These are phyloP conservation scores for Aphelenchoides besseyi DNA, from an alignment of 1,140 invertebrate genomes.

Conservation along the genomic window DNA sequence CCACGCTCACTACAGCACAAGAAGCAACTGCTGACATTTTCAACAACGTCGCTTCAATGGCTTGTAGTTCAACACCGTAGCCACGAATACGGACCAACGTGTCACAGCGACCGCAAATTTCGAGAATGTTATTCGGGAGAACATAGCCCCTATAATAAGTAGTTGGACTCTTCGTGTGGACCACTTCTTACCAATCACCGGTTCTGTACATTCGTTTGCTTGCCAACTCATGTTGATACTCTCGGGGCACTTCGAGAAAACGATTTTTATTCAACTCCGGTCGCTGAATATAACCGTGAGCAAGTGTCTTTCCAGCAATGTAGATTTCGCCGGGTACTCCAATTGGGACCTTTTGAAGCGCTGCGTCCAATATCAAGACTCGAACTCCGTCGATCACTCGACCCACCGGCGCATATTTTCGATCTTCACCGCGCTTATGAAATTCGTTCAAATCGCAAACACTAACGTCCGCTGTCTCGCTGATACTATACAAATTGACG, in stretches of 20 bases:
- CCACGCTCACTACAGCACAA: constrained; percentile 65
- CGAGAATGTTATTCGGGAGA: constrained; percentile 65
- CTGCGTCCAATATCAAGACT: constrained; percentile 64
- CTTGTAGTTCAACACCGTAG: constrained; percentile 68
- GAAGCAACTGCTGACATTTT: constrained; percentile 64
- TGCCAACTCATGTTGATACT: constrained; percentile 49
- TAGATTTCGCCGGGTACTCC: constrained; percentile 66
- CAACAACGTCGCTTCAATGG: constrained; percentile 66
- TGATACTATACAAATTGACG: constrained; percentile 63
- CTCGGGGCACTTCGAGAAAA: constrained; percentile 63
- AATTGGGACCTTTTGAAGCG: constrained; percentile 64
- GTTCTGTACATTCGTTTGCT: constrained; percentile 64
- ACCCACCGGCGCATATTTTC: constrained; percentile 66
- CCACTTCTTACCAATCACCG: constrained; percentile 63
- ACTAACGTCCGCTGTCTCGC: constrained; percentile 65
- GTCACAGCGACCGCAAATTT: constrained; percentile 67
- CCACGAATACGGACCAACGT: constrained; percentile 68
- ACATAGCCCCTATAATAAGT: no score
- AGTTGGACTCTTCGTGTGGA: no score
- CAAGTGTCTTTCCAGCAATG: constrained; percentile 66
- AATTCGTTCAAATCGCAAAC: constrained; percentile 63
- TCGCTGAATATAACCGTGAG: constrained; percentile 66
- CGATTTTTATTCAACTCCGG: constrained; percentile 65
- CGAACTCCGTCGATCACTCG: constrained; percentile 64
- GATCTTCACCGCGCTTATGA: constrained; percentile 37